phyloP scores from a whole-genome alignment of 2,797 vertebrate genomes.

The Picus viridis region DNA sequence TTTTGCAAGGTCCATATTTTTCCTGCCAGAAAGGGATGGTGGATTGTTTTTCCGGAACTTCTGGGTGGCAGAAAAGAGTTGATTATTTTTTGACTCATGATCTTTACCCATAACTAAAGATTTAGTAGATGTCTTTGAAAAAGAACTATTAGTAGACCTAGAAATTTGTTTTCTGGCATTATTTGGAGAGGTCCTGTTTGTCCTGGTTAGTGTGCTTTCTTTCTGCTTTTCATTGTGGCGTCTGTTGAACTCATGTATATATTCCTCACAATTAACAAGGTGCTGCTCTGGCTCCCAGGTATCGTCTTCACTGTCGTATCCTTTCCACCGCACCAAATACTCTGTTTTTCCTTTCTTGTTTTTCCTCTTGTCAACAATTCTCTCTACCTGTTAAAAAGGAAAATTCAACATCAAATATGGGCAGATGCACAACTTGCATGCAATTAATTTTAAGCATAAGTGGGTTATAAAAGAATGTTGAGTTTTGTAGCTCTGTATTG shows the following conservation, averaged over 20 bases:
- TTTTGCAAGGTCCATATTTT: constrained; percentile 91
- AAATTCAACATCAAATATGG: background rate
- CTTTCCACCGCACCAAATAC: constrained; percentile 95
- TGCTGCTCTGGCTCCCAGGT: constrained; percentile 97
- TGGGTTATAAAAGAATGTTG: background rate
- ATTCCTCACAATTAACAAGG: constrained; percentile 91
- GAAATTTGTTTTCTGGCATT: constrained; percentile 85
- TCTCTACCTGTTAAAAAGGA: constrained; percentile 86
- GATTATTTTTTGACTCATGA: constrained; percentile 72
- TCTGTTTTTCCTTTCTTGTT: constrained; percentile 93
- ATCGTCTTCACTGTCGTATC: constrained; percentile 91
- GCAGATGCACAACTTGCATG: background rate
- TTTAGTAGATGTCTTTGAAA: constrained; percentile 79
- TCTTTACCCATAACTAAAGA: constrained; percentile 77
- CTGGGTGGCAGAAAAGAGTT: constrained; percentile 77
- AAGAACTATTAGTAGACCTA: constrained; percentile 82
- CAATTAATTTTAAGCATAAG: background rate
- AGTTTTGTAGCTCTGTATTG: background rate
- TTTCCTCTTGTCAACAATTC: constrained; percentile 91
- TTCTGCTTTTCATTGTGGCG: constrained; percentile 82
- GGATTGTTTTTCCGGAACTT: constrained; percentile 81
- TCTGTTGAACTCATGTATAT: constrained; percentile 93
- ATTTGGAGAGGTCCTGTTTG: constrained; percentile 87
- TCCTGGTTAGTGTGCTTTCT: constrained; percentile 81
- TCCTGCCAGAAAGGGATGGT: constrained; percentile 80